Base-by-base conservation (phyloP, 2,888 invertebrate species). In the Archips xylosteana region DNA sequence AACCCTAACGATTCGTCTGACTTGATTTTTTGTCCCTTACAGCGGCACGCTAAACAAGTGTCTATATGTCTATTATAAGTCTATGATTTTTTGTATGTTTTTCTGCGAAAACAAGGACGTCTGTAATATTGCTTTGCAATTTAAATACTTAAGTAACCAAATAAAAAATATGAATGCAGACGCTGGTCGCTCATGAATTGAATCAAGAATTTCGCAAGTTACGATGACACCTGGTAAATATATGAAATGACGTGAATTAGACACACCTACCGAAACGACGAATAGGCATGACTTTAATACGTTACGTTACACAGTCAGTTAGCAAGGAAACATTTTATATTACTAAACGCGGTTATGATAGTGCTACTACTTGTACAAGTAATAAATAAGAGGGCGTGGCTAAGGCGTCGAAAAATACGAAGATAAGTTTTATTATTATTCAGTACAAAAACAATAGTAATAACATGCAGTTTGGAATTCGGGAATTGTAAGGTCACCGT, bases 231-330 rank as follows among this genome's bases (percentile, higher is more conserved):
- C 65, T 42, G 15, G 66, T 34, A 59, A 69, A 39, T 67, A 63
- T 15, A 42, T n/a, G 39, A 49, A 70, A 65, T 64, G 64, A 60
- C 64, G 47, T 54, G 45, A 51, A 54, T 74, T 70, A 60, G 69
- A 70, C 74, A 74, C 74, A 65, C 74, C 74, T 51, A 60, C 74
- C 51, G 60, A 74, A 60, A 61, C 63, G 74, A 64, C 69, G 69
- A 74, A 74, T 74, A n/a, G 60, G 36, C 74, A 74, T 54, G 68
- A 73, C 64, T 68, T 60, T 47, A 39, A 34, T 51, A 65, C 51
- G 51, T 64, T 60, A 60, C 51, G 39, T 64, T 54, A 57, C 39
- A 71, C 34, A 59, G 64, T 13, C 51, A 15, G 69, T 9, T 60
- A 64, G 72, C 61, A 66, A 57, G 60, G 36, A 72, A 54, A 62